phyloP scores from a whole-genome alignment of 2,888 invertebrate species.

The Platynereis dumerilii region DNA sequence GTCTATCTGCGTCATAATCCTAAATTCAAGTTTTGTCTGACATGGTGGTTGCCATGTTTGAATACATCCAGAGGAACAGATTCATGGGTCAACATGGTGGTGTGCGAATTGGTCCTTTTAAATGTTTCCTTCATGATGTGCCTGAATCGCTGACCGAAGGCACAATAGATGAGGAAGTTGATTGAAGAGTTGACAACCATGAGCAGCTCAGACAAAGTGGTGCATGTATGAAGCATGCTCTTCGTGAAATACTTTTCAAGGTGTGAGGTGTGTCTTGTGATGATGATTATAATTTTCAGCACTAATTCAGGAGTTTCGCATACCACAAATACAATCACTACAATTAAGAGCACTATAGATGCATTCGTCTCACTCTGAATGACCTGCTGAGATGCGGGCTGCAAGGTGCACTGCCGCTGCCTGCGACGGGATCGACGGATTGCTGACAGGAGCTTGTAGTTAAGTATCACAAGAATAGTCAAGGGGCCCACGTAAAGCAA shows the following conservation, averaged over 20 bases:
- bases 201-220: slow-evolving; percentile 22
- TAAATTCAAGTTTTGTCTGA: no score
- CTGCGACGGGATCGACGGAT: slow-evolving; percentile 27
- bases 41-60: no score
- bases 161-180: slow-evolving; percentile 38
- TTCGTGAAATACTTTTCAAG: background rate
- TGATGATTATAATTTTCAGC: background rate
- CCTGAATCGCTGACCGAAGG: slow-evolving; percentile 36
- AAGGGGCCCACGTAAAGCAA: slow-evolving; percentile 36
- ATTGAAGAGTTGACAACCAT: slow-evolving; percentile 35
- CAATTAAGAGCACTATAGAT: slow-evolving; percentile 35
- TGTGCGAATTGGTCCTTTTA: slow-evolving; percentile 3
- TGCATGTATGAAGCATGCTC: slow-evolving; percentile 4
- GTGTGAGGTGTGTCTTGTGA: background rate
- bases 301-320: slow-evolving; percentile 36
- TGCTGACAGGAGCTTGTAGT: slow-evolving; percentile 30
- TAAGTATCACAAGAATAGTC: slow-evolving; percentile 28
- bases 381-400: background rate
- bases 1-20: background rate
- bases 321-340: slow-evolving; percentile 34
- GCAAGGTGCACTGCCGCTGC: slow-evolving; percentile 11
- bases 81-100: slow-evolving; percentile 19
- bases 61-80: slow-evolving; percentile 16
- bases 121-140: slow-evolving; percentile 29
- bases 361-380: slow-evolving; percentile 35